Evolutionary conservation across 2,797 vertebrate genomes (phyloP), one percentile per base, ranked within the genome.

Genomic region (Sebastes vulpes): DNA sequence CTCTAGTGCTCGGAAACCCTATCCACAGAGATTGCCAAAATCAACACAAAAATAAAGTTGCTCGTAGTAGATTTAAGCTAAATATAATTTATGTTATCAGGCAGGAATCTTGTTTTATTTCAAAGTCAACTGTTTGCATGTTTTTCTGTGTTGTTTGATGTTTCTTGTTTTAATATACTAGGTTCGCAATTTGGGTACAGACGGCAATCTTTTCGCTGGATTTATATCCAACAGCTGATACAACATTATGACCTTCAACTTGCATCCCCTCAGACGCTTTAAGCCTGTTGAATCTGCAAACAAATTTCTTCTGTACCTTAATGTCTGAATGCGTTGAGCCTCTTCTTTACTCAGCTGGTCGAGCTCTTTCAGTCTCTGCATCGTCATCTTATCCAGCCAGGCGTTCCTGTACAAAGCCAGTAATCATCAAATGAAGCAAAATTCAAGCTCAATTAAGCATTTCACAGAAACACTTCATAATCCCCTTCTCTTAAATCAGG

Each of bases 351-450:
- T 95, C 69, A 95, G 83, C 50, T 92, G 92, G 81, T 94, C 89
- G 28, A 96, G 90, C 89, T 96, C 93, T 52, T 92, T 94, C 83
- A 92, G 59, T 75, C 93, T 95, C 86, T 92, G 95, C 63, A 83
- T 92, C 14, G 91, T 94, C 88, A 95, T 91, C 66, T 86, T 95
- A 53, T 98, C 96, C 88, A 96, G 85, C 94, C 95, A 97, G 42
- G 95, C 90, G 18, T 95, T 87, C 86, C 98, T 99, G 92, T 29
- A 77, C 65, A 80, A 53, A 59, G 29, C 46, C 57, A 73, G 54
- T 29, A 66, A 81, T 72, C 75, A 84, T 72, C 60, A 66, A 61
- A 88, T 63, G 9, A 74, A 57, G 50, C 63, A 79, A 72, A 80
- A 74, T 26, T 4, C 50, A 68, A 81, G 31, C 29, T 70, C 65